Evolutionary conservation across 1,140 invertebrate species (phyloP), one percentile per base, ranked within the genome.

Genomic region (Andricus grossulariae): DNA sequence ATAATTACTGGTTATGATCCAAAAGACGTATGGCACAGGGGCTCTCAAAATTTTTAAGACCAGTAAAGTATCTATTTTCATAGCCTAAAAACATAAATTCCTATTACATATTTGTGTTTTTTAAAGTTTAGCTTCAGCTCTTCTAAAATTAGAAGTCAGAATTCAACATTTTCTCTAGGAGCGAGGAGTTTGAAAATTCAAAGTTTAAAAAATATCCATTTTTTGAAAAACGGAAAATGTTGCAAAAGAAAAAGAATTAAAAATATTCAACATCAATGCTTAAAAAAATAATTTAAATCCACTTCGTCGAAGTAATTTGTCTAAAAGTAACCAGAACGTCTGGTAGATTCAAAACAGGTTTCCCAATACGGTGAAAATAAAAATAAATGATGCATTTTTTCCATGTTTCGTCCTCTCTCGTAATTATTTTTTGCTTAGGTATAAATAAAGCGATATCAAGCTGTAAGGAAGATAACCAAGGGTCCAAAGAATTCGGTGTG

Each of bases 301-400:
- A 45, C 73, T 74, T 71, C 57, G 75, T 75, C 78, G 80, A 71
- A 74, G 82, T 79, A 79, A 79, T 81, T 80, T 83, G 80, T 83
- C 39, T 7, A 45, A 45, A 45, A 45, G 10, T 11, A 45, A 10
- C 10, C 39, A 45, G 39, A 45, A 45, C 82, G 80, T 83, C 80
- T 80, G 80, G 80, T 75, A 81, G 79, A 78, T 79, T 83, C 76
- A 54, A 81, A 83, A 81, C 82, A 81, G 82, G 82, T 83, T 83
- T 79, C 15, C 77, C 75, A 77, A 77, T 45, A 45, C 73, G 73
- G 54, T 25, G 72, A 76, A 83, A 80, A 45, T 45, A 11, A 79
- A 81, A 83, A 79, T 11, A 55, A 79, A 78, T 81, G 73, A 81
- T 76, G 78, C 79, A 77, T 83, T 83, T 81, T 81, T 77, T 74